Base-by-base conservation (phyloP, 2,888 invertebrate species). In the Cosmorhoe ocellata region DNA sequence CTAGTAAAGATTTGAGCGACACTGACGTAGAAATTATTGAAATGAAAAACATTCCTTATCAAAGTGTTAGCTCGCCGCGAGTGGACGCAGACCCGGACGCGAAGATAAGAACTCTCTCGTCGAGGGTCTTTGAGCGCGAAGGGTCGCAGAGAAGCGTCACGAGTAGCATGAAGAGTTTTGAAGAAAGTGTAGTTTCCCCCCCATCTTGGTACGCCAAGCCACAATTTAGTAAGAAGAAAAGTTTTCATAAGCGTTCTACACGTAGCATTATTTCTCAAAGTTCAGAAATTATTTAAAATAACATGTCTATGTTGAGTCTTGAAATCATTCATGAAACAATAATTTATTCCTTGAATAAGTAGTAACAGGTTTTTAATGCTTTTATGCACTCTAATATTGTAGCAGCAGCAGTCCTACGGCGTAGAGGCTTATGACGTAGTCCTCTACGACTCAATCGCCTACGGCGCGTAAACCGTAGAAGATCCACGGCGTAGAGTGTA, bases 171-270 rank as follows among this genome's bases (percentile, higher is more conserved):
- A 82, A 84, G 63, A 84, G 85, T 54, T 75, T 84, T 24, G 82
- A 90, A 59, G 81, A 79, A 26, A 75, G 61, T 37, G 64, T 81
- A 6, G 77, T 89, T 0, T 80, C 75, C 50, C 91, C 90, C 0
- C 91, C 91, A 2, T 91, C 91, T 0, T 91, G 91, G 91, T 91
- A 87, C 59, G 74, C 84, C 0, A 90, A 90, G 56, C 92, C 92
- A 1, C 82, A 83, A 55, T 92, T 92, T 66, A 68, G 79, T 30
- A 91, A 91, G 68, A 84, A 82, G 66, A 86, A 74, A 67, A 84
- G 85, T 65, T 91, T 91, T 38, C 76, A 84, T 36, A 79, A 87
- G 43, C 81, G 76, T 47, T 79, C 91, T 5, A 79, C 83, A 2
- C 81, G 76, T 55, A 84, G 76, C 56, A 47, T 68, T 41, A 59